phyloP scores from a whole-genome alignment of 2,888 invertebrate genomes.

The Laspeyria flexula region DNA sequence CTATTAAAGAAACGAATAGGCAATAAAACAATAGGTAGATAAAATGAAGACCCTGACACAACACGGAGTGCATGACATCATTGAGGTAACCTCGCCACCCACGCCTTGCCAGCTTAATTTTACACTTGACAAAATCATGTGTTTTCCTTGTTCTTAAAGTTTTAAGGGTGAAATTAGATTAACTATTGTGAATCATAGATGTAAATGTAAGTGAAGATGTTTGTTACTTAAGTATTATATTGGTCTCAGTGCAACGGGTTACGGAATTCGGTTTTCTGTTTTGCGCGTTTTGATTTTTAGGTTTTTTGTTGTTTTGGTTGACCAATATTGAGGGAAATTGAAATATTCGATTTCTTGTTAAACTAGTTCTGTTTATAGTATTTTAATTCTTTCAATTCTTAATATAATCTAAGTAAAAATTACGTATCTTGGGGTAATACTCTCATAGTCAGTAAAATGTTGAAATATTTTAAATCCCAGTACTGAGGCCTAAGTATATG shows the following conservation, averaged over 20 bases:
- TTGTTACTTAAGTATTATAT: constrained; percentile 36
- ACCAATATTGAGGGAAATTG: no score
- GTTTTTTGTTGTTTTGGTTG: not conserved
- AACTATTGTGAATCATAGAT: not conserved
- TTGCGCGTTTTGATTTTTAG: not conserved
- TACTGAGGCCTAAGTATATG: no score
- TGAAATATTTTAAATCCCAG: no score
- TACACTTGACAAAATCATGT: constrained; percentile 3
- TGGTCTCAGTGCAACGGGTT: constrained; percentile 35
- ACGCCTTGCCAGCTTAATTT: constrained; percentile 36
- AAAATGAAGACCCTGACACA: constrained; percentile 66
- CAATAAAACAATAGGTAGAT: constrained; percentile 46
- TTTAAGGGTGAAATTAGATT: constrained; percentile 23
- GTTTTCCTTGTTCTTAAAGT: constrained; percentile 12
- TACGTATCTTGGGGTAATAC: no score
- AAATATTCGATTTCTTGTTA: no score
- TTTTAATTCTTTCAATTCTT: no score
- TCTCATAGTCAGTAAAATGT: no score
- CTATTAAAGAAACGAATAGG: constrained; percentile 33
- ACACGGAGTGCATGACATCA: constrained; percentile 70
- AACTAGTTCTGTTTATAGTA: no score
- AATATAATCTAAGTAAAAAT: no score
- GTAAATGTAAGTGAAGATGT: constrained; percentile 13
- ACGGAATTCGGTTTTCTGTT: constrained; percentile 21
- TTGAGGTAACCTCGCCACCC: constrained; percentile 57